Percentiles rank a stretch among this genome's conserved stretches.
These are phyloP conservation scores for Sinocyclocheilus grahami DNA, from an alignment of 2,113 vertebrate species.

Conservation along the genomic window DNA sequence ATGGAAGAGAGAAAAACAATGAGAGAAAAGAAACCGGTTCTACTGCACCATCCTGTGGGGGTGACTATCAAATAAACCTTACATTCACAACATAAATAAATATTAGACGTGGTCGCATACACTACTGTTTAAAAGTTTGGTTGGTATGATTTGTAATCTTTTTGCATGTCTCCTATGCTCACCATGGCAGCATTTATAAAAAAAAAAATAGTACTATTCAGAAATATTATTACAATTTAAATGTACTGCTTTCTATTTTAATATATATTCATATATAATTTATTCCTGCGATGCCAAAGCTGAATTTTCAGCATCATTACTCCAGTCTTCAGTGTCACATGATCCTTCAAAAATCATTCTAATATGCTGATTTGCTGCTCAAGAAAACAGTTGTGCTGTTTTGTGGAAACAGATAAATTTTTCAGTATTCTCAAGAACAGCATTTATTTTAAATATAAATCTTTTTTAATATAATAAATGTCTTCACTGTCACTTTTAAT, in stretches of 20 bases:
- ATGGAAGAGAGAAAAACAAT: background rate
- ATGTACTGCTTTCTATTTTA: too few relatives aligned
- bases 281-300: too few relatives aligned
- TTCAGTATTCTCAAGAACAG: background rate
- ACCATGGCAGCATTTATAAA: too few relatives aligned
- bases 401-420: background rate
- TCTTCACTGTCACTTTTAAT: background rate
- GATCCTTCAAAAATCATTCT: too few relatives aligned
- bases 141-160: too few relatives aligned
- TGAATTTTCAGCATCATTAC: too few relatives aligned
- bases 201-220: too few relatives aligned
- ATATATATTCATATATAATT: too few relatives aligned
- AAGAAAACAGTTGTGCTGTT: background rate
- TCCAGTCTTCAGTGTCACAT: too few relatives aligned
- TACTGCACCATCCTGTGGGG: background rate
- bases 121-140: background rate
- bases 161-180: too few relatives aligned
- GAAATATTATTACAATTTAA: too few relatives aligned
- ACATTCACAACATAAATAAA: constrained; percentile 11
- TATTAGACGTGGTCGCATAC: background rate
- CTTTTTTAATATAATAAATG: background rate
- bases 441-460: too few relatives aligned
- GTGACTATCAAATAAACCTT: background rate
- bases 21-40: background rate
- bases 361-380: background rate